phyloP scores from a whole-genome alignment of 1,140 invertebrate genomes.

The Ctenoplectra terminalis region DNA sequence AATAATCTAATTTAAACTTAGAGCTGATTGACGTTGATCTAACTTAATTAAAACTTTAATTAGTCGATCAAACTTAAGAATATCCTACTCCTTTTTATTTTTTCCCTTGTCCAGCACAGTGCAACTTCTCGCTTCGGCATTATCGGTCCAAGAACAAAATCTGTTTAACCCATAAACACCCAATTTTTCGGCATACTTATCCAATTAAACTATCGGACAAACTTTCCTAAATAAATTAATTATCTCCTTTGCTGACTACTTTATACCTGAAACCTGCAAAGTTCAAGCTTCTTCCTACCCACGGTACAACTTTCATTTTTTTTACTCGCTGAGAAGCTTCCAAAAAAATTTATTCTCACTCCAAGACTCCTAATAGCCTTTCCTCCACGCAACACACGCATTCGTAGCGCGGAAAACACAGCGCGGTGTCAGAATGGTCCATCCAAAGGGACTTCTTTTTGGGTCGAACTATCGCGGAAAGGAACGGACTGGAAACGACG shows the following conservation, averaged over 20 bases:
- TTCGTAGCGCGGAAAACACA: not conserved
- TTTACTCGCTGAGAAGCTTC: not conserved
- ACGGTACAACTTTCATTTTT: not conserved
- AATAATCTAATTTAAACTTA: conserved; percentile 47
- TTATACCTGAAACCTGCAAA: no score
- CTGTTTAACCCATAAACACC: not conserved
- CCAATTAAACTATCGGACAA: not conserved
- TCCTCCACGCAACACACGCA: conserved; percentile 1
- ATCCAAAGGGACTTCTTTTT: not conserved
- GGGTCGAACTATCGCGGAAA: not conserved
- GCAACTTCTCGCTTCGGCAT: not conserved
- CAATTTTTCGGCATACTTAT: no score
- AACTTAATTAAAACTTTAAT: conserved; percentile 46
- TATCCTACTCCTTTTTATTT: not conserved
- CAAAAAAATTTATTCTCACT: conserved; percentile 27
- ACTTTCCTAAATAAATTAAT: not conserved
- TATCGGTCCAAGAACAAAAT: not conserved
- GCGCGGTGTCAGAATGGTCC: conserved; percentile 1
- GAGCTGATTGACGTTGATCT: conserved; percentile 7
- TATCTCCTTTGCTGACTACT: not conserved
- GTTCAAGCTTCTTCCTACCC: not conserved
- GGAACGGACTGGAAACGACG: not conserved
- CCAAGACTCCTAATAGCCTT: conserved; percentile 11
- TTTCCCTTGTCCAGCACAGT: no score
- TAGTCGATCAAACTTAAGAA: conserved; percentile 28